Conservation (phyloP, 2,888 invertebrate species). For the Tridacna crocea region DNA sequence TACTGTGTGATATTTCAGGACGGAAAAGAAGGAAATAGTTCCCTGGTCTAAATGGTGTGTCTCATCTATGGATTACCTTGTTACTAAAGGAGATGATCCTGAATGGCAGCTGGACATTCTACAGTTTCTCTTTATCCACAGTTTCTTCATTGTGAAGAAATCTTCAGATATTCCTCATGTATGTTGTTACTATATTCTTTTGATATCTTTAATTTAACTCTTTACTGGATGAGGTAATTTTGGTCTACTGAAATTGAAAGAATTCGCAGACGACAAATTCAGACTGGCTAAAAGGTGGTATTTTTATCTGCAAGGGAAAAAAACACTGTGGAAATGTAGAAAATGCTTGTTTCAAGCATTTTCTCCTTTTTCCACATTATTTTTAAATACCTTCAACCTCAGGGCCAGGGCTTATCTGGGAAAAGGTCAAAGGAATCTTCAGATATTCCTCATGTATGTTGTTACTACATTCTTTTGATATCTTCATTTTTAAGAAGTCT, state of each 20-base stretch:
- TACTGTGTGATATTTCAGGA: conserved; percentile 7
- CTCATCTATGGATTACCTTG: conserved; percentile 31
- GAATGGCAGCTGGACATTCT: conserved; percentile 61
- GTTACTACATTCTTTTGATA: neutral
- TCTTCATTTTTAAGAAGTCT: neutral
- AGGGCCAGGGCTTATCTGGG: too few species aligned
- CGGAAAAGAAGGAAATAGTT: neutral
- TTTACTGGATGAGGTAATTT: too few species aligned
- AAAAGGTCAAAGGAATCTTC: conserved; percentile 64
- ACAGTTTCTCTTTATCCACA: conserved; percentile 69
- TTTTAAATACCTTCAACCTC: too few species aligned
- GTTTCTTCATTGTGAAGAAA: conserved; percentile 64
- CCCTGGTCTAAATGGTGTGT: conserved; percentile 50
- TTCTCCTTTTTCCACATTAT: too few species aligned
- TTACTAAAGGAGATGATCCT: conserved; percentile 47
- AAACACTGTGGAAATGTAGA: too few species aligned
- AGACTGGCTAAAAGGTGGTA: too few species aligned
- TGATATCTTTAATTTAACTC: neutral
- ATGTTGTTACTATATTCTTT: neutral
- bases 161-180: conserved; percentile 52
- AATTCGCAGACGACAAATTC: too few species aligned
- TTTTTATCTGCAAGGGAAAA: too few species aligned
- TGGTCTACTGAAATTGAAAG: too few species aligned
- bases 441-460: too few species aligned
- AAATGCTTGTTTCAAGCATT: too few species aligned